These are phyloP conservation scores for Yponomeuta plumbellus DNA, from an alignment of 2,888 invertebrate genomes.

Conservation along the genomic window DNA sequence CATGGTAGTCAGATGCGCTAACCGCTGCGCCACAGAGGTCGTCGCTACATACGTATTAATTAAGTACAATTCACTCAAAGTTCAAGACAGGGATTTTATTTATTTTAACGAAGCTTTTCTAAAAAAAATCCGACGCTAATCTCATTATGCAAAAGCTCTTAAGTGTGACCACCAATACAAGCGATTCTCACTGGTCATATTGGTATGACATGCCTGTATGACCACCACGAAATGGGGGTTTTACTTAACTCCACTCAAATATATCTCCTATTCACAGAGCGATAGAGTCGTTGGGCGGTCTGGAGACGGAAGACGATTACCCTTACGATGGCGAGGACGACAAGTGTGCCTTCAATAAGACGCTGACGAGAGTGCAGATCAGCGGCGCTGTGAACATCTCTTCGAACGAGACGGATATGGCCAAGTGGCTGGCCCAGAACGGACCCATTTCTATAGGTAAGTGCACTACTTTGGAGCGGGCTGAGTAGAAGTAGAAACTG, in stretches of 20 bases:
- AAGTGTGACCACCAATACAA: too few species aligned
- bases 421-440: conserved; percentile 90
- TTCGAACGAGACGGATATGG: conserved; percentile 91
- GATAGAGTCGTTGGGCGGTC: conserved; percentile 90
- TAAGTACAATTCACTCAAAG: too few species aligned
- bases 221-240: too few species aligned
- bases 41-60: too few species aligned
- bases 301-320: conserved; percentile 93
- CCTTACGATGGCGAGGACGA: conserved; percentile 92
- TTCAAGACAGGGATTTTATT: too few species aligned
- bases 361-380: conserved; percentile 80
- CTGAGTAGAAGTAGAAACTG: background rate
- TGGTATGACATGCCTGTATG: too few species aligned
- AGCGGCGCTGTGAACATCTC: conserved; percentile 90
- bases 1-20: too few species aligned
- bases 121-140: too few species aligned
- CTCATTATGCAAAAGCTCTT: too few species aligned
- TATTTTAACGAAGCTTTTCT: too few species aligned
- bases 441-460: conserved; percentile 95
- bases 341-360: conserved; percentile 84
- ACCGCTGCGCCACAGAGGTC: too few species aligned
- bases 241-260: background rate
- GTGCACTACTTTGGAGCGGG: conserved; percentile 17
- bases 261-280: conserved; percentile 73
- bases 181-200: too few species aligned